Base-by-base conservation (phyloP, 2,888 invertebrate species). In the Drosophila subquinaria region DNA sequence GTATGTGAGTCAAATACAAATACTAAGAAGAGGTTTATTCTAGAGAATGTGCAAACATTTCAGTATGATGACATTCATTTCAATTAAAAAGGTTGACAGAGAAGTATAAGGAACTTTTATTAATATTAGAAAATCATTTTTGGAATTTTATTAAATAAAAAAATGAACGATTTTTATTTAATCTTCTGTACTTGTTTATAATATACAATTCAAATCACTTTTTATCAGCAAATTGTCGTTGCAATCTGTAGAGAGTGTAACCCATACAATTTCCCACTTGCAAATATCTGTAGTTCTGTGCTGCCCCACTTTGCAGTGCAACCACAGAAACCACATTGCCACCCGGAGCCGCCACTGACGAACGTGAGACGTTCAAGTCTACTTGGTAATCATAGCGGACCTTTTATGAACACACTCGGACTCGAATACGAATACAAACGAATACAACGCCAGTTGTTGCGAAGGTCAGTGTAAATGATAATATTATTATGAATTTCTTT, bases 281-380 rank as follows among this genome's bases (percentile, higher is more conserved):
- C 5, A 23, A 11, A 36, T 35, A 10, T 42, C 48, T 51, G 50
- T 59, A 40, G 45, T 11, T 43, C 9, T 38, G 50, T 77, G 63
- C 61, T 76, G 67, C 50, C 42, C 66, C 55, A 70, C 71, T 70
- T 76, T 30, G 52, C 48, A 17, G 30, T 13, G 62, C 52, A 69
- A 81, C 81, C 82, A 66, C 84, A 83, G 48, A 62, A 72, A 69
- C 73, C 72, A 63, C 68, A 71, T 74, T 67, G 64, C 65, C 75
- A 69, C 40, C 78, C 61, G 42, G 45, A 72, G 62, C 3, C 23
- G 56, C 63, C 56, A 59, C 48, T 65, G 56, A n/a, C 45, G 38
- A 82, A 73, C 66, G 52, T 79, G 73, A 81, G 73, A 69, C 51
- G 64, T 70, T 81, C 68, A 68, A 84, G 69, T 69, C 69, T 68